These are phyloP conservation scores for Lepidocyrtinus sp. DNA, from an alignment of 2,888 invertebrate genomes.

Conservation along the genomic window DNA sequence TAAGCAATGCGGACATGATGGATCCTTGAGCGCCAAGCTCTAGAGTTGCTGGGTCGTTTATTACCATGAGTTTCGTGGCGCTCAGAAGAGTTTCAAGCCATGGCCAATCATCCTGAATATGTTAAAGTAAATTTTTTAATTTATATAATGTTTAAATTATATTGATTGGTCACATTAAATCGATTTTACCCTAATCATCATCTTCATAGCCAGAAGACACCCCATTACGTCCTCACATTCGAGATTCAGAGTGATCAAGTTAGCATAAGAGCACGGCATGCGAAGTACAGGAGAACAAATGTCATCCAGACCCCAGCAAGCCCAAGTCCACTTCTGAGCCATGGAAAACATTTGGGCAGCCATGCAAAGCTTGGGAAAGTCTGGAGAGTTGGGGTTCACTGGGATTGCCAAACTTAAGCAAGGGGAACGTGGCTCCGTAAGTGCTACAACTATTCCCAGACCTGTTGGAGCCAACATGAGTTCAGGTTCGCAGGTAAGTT, in stretches of 20 bases:
- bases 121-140: slow-evolving; percentile 17
- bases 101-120: slow-evolving; percentile 63
- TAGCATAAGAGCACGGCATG: slow-evolving; percentile 70
- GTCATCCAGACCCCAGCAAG: slow-evolving; percentile 66
- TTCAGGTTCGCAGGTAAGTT: slow-evolving; percentile 61
- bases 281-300: slow-evolving; percentile 63
- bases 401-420: slow-evolving; percentile 67
- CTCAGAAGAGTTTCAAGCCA: slow-evolving; percentile 65
- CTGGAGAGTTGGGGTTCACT: slow-evolving; percentile 63
- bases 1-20: slow-evolving; percentile 63
- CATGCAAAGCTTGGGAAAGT: slow-evolving; percentile 68
- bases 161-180: not conserved
- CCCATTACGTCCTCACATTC: slow-evolving; percentile 68
- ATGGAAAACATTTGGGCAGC: slow-evolving; percentile 68
- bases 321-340: slow-evolving; percentile 70
- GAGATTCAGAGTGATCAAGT: slow-evolving; percentile 67
- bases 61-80: slow-evolving; percentile 69
- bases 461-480: slow-evolving; percentile 61
- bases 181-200: slow-evolving; percentile 58
- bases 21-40: slow-evolving; percentile 69
- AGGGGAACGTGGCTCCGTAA: slow-evolving; percentile 60
- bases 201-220: slow-evolving; percentile 64
- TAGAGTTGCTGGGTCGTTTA: slow-evolving; percentile 68
- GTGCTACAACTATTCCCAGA: slow-evolving; percentile 59
- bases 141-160: not conserved